Conservation (phyloP, 1,140 invertebrate species). For the Microplitis demolitor region DNA sequence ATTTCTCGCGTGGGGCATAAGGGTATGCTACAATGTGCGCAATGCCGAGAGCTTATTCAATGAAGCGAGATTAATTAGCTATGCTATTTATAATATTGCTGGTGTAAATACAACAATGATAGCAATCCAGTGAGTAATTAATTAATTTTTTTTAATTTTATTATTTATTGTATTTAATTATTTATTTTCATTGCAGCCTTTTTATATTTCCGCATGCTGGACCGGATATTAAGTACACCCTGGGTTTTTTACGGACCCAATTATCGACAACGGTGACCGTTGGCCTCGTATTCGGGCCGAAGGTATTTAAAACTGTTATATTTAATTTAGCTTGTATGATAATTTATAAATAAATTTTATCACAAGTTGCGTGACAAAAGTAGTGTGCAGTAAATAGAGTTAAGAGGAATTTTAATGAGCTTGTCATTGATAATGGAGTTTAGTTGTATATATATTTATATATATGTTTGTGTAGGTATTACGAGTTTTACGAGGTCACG, state of each 20-base stretch:
- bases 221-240: conserved; percentile 86
- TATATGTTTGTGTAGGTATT: conserved; percentile 65
- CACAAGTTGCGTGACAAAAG: too few relatives aligned
- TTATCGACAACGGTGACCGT: conserved; percentile 85
- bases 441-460: neutral
- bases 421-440: neutral
- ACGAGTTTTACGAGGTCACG: conserved; percentile 79
- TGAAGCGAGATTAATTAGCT: conserved; percentile 88
- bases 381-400: neutral
- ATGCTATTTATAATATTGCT: conserved; percentile 93
- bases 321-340: too few relatives aligned
- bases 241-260: conserved; percentile 86
- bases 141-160: conserved; percentile 40
- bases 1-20: conserved; percentile 88
- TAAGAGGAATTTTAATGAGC: neutral
- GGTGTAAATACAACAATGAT: conserved; percentile 89
- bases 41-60: conserved; percentile 92
- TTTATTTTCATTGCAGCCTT: conserved; percentile 59
- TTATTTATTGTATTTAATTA: neutral
- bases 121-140: conserved; percentile 82
- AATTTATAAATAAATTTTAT: neutral
- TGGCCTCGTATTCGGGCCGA: conserved; percentile 83
- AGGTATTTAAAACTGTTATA: conserved; percentile 62
- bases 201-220: conserved; percentile 83
- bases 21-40: conserved; percentile 87